A percentile compares a stretch with the other conserved stretches of the same genome.
Conservation (phyloP, 2,888 invertebrate genomes). For the Lamellibrachia columna region DNA sequence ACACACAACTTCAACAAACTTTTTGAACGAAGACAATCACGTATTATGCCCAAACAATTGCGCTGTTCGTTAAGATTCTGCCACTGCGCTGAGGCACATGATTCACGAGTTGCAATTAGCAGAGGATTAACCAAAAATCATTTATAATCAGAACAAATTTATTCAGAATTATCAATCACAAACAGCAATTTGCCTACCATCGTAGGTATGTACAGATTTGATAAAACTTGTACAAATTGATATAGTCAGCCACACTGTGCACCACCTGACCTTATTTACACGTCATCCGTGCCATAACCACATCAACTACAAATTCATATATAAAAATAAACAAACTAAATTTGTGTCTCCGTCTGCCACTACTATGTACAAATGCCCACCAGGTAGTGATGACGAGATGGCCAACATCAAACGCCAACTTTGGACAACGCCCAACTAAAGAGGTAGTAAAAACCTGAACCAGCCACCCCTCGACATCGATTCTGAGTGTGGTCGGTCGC, state of each 20-base stretch:
- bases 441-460: constrained; percentile 16
- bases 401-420: not conserved
- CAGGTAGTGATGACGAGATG: not conserved
- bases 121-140: not conserved
- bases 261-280: not conserved
- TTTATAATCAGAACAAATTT: not conserved
- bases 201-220: constrained; percentile 1
- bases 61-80: not conserved
- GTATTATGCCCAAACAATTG: not conserved
- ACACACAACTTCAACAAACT: not conserved
- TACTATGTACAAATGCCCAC: constrained; percentile 16
- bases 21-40: constrained; percentile 3
- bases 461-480: constrained; percentile 11
- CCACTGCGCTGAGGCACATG: not conserved
- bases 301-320: not conserved
- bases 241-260: constrained; percentile 3
- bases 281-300: not conserved
- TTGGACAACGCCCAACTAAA: not conserved
- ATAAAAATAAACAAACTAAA: constrained; percentile 16
- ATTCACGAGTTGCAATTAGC: not conserved
- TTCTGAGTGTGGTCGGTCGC: constrained; percentile 16
- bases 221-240: constrained; percentile 12
- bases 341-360: not conserved
- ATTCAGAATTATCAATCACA: constrained; percentile 16
- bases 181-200: not conserved